These are phyloP conservation scores for Callyntrura sp. DNA, from an alignment of 2,888 invertebrate species.

Conservation along the genomic window DNA sequence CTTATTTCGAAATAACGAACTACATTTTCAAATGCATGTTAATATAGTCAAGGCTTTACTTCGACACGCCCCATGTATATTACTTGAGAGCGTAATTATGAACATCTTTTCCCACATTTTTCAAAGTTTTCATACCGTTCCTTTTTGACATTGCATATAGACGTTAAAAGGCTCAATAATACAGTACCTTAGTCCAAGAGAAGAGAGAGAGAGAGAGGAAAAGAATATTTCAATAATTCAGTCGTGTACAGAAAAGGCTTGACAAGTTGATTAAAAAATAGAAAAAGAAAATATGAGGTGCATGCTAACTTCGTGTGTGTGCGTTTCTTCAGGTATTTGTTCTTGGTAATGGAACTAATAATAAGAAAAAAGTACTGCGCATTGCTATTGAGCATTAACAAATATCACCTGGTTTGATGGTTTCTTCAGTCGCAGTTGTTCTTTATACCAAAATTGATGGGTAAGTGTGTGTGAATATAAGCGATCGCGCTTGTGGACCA, in stretches of 20 bases:
- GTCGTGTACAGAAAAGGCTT: slow-evolving; percentile 72
- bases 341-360: neutral
- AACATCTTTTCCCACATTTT: slow-evolving; percentile 37
- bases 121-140: neutral
- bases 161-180: neutral
- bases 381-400: neutral
- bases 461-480: neutral
- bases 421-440: too few species aligned
- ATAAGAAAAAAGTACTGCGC: neutral
- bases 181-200: neutral
- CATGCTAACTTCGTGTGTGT: neutral
- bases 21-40: slow-evolving; percentile 18
- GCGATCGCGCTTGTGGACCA: neutral
- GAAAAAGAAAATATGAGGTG: slow-evolving; percentile 43
- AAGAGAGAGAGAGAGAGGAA: neutral
- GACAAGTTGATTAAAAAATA: slow-evolving; percentile 74
- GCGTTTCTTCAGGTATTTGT: too few species aligned
- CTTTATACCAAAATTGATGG: neutral
- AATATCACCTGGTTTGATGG: neutral
- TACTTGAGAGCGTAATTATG: neutral
- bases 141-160: too few species aligned
- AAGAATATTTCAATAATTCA: slow-evolving; percentile 51
- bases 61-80: slow-evolving; percentile 37
- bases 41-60: neutral
- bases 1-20: slow-evolving; percentile 59